Evolutionary conservation across 2,888 invertebrate species (phyloP), one percentile per base, ranked within the genome.

Genomic region (Aphodius granarius): DNA sequence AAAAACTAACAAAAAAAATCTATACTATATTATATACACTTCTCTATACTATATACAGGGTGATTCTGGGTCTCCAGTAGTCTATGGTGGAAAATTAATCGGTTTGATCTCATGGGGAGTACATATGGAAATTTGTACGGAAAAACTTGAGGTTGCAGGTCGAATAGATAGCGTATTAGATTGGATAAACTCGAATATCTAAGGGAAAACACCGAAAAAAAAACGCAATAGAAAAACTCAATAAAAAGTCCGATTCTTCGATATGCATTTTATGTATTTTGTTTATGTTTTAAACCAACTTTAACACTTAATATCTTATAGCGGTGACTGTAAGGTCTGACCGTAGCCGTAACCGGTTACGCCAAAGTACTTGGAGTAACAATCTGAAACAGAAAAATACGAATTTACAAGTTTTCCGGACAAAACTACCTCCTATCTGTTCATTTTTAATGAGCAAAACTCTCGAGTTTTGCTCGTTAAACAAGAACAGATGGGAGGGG

Each of bases 311-410:
- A 43, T 62, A 21, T 19, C 13, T 78, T 72, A 79, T 68, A 78
- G 66, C 16, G 79, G 73, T 16, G 79, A 80, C 62, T 79, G 75
- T 21, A 81, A 72, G n/a, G 81, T 81, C 74, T 78, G 78, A 71
- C 88, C 87, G 77, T 88, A 89, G 18, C 88, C 88, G 78, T 89
- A 89, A 74, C 88, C 88, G 80, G 86, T 86, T 17, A 87, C 84
- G 63, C 89, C 89, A 76, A 88, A 88, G 80, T 88, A 88, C 78
- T 87, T 86, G 72, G 87, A 86, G 81, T 89, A 88, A 79, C 89
- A 89, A 80, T 87, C 89, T 89, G 80, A 73, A 85, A 82, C 72
- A 75, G 71, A 79, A 78, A 76, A 75, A 75, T 66, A 72, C 66
- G 17, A 17, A n/a, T 65, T 65, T 2, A 65, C 9, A 18, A 65